These are phyloP conservation scores for Fregata magnificens DNA, from an alignment of 2,113 vertebrate species.

Conservation along the genomic window DNA sequence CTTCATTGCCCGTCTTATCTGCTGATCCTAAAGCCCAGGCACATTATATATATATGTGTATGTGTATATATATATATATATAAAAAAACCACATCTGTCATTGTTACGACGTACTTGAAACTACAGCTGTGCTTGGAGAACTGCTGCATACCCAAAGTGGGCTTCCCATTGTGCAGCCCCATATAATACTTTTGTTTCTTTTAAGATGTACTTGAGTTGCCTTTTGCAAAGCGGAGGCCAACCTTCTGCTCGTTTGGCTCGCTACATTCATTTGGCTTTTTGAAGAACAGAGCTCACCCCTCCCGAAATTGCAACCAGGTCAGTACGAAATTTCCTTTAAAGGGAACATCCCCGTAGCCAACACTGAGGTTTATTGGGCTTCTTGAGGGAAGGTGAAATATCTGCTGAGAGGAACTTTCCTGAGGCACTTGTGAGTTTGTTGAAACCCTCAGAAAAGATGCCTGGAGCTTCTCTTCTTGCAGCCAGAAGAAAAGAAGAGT, in stretches of 20 bases:
- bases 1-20: neutral
- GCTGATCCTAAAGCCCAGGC: neutral
- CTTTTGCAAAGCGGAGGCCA: neutral
- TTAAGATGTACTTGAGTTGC: neutral
- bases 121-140: neutral
- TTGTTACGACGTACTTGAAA: rapidly evolving
- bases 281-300: neutral
- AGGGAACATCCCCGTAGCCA: rapidly evolving
- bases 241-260: neutral
- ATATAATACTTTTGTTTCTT: neutral
- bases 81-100: rapidly evolving
- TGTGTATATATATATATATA: too few relatives aligned
- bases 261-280: rapidly evolving
- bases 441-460: neutral
- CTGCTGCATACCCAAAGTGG: rapidly evolving
- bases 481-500: neutral
- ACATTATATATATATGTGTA: neutral
- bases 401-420: neutral
- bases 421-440: neutral
- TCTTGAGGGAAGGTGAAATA: neutral
- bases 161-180: neutral
- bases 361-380: rapidly evolving
- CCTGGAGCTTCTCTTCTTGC: neutral
- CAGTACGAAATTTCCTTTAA: neutral
- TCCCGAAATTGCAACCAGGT: neutral